These are phyloP conservation scores for Sepiola atlantica DNA, from an alignment of 2,888 invertebrate species.

Conservation along the genomic window DNA sequence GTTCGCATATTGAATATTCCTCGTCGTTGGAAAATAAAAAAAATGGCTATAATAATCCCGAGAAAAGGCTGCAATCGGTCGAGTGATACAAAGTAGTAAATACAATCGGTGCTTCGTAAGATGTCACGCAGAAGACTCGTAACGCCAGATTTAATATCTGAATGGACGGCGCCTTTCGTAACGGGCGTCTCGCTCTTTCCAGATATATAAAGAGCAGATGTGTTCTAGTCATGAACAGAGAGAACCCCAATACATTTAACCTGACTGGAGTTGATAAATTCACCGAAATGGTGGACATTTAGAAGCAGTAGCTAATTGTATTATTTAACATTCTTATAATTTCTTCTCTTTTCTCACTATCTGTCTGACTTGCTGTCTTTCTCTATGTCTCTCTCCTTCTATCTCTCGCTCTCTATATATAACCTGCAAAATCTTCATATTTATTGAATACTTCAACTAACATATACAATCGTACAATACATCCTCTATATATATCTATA, in stretches of 20 bases:
- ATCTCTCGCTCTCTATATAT: background rate
- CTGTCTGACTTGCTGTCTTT: background rate
- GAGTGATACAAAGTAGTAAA: background rate
- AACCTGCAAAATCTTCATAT: no score
- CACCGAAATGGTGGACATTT: background rate
- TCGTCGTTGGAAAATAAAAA: background rate
- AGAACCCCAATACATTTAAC: background rate
- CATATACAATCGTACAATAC: no score
- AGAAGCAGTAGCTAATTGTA: background rate
- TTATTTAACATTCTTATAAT: background rate
- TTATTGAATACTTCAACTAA: no score
- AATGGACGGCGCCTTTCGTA: background rate
- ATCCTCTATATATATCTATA: background rate
- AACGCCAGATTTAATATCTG: conserved; percentile 7
- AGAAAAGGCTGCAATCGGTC: background rate
- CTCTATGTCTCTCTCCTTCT: background rate
- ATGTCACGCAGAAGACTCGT: background rate
- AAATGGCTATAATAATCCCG: background rate
- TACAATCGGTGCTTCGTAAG: background rate
- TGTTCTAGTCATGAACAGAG: background rate
- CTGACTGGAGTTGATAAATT: background rate
- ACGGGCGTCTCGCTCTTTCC: background rate
- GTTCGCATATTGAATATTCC: background rate
- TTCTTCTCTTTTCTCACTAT: background rate
- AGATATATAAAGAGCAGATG: background rate